These are phyloP conservation scores for Taenioides sp. DNA, from an alignment of 2,797 vertebrate genomes.

Conservation along the genomic window DNA sequence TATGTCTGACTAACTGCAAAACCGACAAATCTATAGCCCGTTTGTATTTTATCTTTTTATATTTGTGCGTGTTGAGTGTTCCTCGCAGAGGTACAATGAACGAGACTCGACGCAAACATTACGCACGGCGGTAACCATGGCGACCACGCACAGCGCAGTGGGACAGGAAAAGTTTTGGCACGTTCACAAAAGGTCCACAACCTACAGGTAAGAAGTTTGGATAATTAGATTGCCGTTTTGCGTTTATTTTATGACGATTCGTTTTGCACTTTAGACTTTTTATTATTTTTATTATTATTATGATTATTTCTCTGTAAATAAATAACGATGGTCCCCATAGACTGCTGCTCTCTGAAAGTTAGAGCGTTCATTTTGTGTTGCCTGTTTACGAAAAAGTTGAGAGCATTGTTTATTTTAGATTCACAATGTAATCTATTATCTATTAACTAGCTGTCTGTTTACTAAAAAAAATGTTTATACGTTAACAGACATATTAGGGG, in stretches of 20 bases:
- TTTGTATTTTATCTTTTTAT: background rate
- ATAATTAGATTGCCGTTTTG: background rate
- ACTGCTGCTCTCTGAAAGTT: background rate
- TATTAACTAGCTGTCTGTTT: too few relatives aligned
- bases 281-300: background rate
- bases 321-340: too few relatives aligned
- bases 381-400: background rate
- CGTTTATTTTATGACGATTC: background rate
- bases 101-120: slow-evolving; percentile 37
- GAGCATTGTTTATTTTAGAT: too few relatives aligned
- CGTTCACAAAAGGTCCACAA: background rate
- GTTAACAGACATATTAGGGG: too few relatives aligned
- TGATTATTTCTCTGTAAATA: background rate
- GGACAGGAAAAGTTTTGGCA: slow-evolving; percentile 11
- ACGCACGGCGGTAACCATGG: slow-evolving; percentile 37
- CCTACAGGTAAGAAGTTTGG: slow-evolving; percentile 22
- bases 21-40: too few relatives aligned
- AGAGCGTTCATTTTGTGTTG: background rate
- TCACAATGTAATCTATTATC: too few relatives aligned
- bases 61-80: slow-evolving; percentile 17
- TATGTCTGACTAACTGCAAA: background rate
- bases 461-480: too few relatives aligned
- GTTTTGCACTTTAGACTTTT: background rate
- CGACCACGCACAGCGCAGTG: slow-evolving; percentile 20
- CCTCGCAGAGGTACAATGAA: slow-evolving; percentile 39